Evolutionary conservation across 2,797 vertebrate species (phyloP), one percentile per base, ranked within the genome.

Genomic region (Siniperca obscura): DNA sequence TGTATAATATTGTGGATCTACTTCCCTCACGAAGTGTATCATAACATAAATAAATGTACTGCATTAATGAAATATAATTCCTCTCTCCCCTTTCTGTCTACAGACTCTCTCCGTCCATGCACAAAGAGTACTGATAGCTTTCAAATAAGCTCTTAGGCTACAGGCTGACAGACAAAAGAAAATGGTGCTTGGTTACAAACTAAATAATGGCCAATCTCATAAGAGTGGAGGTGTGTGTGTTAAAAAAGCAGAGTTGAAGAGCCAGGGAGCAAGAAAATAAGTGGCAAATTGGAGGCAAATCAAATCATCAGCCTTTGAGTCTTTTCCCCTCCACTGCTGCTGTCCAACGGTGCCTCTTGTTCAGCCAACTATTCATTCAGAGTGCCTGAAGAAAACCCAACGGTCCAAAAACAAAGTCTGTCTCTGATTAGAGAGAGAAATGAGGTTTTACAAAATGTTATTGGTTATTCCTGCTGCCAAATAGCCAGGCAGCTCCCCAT

Each of bases 401-500:
- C 17, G 38, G 78, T 78, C 87, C 87, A 76, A 88, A 88, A 90
- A 91, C 83, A 90, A 90, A 89, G 83, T 89, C 84, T 92, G 89
- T 84, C 80, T 85, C 83, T 90, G 86, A 93, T 93, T 92, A 93
- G 83, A 73, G 87, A 72, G 75, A 92, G 87, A 92, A 92, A 91
- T 89, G 70, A 90, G 91, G 60, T 90, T 90, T 90, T 87, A 89
- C 87, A 72, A 86, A 91, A 90, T 88, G 86, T 92, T 90, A 91
- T 90, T 90, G 92, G 91, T 87, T 83, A 80, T 83, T 90, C 74
- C 62, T 70, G 59, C 76, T 89, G 91, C 93, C 91, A 93, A 94
- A 90, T 69, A 79, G 83, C 75, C 82, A 71, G 84, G 86, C 91
- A 68, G 83, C 82, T 86, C 81, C 86, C 87, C 86, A 89, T 92